Percentiles rank a stretch among this genome's conserved stretches.
These are phyloP conservation scores for Gymnoscopelus microlampas DNA, from an alignment of 2,797 vertebrate genomes.

Conservation along the genomic window DNA sequence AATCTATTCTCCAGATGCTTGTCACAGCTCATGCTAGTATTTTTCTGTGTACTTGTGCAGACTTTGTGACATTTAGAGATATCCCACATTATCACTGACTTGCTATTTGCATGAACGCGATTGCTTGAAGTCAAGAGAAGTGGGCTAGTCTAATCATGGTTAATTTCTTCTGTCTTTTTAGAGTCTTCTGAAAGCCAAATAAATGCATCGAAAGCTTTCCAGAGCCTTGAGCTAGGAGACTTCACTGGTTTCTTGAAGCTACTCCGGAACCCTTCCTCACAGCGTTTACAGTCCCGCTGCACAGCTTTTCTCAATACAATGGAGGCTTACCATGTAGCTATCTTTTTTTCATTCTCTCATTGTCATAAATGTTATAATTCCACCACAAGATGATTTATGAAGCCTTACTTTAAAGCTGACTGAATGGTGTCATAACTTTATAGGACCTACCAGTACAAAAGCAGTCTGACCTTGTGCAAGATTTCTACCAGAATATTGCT, in stretches of 20 bases:
- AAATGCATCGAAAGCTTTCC: slow-evolving; percentile 70
- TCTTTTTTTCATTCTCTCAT: not conserved
- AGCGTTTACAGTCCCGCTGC: slow-evolving; percentile 80
- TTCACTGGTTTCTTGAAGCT: slow-evolving; percentile 85
- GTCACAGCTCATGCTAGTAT: no score
- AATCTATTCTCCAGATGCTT: no score
- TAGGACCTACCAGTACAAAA: slow-evolving; percentile 80
- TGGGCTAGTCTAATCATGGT: not conserved
- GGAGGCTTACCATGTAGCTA: slow-evolving; percentile 81
- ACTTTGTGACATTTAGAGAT: no score
- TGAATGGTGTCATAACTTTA: slow-evolving; percentile 15
- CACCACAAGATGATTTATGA: not conserved
- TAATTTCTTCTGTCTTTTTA: slow-evolving; percentile 26
- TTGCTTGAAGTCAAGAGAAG: no score
- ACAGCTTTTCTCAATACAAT: slow-evolving; percentile 83
- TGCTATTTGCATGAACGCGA: no score
- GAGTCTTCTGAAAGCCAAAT: slow-evolving; percentile 66
- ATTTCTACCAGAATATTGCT: slow-evolving; percentile 83
- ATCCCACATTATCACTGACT: no score
- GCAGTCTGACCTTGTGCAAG: slow-evolving; percentile 83
- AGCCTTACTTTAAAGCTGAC: slow-evolving; percentile 3
- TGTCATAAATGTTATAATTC: not conserved
- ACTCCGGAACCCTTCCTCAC: slow-evolving; percentile 75
- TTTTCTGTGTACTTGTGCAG: no score
- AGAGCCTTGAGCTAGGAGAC: slow-evolving; percentile 78